Conservation (phyloP, 92 coral and sea anemone species). For the Phymanthus crucifer region DNA sequence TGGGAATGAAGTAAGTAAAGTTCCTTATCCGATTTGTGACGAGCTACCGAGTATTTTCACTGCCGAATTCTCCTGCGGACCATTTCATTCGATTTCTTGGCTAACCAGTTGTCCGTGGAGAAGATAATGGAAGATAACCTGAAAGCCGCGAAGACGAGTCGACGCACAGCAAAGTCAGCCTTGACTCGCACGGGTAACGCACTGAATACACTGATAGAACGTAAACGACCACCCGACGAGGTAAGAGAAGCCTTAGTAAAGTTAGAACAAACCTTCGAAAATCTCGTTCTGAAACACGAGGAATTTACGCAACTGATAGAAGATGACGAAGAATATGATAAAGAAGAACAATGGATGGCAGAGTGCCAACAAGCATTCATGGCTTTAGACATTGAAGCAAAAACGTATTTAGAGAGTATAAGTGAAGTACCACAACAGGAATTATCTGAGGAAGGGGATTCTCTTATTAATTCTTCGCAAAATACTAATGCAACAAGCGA, state of each 20-base stretch:
- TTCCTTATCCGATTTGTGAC: slow-evolving; percentile 16
- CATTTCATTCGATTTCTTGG: slow-evolving; percentile 49
- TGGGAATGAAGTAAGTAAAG: slow-evolving; percentile 1
- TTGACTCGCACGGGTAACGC: slow-evolving; percentile 40
- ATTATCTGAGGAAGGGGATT: not conserved
- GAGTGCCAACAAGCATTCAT: slow-evolving; percentile 35
- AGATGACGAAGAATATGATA: slow-evolving; percentile 50
- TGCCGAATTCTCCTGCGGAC: slow-evolving; percentile 22
- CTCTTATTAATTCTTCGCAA: not conserved
- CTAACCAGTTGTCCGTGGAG: slow-evolving; percentile 16
- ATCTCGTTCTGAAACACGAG: slow-evolving; percentile 35
- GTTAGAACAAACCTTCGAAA: slow-evolving; percentile 28
- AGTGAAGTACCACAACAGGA: not conserved
- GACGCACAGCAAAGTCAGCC: slow-evolving; percentile 34
- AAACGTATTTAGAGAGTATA: slow-evolving; percentile 34
- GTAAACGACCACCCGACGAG: slow-evolving; percentile 35
- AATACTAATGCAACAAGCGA: slow-evolving; percentile 1
- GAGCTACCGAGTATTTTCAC: too few relatives aligned
- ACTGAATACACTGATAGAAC: slow-evolving; percentile 11
- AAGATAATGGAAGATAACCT: slow-evolving; percentile 21
- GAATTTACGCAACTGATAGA: slow-evolving; percentile 41
- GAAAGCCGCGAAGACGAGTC: slow-evolving; percentile 26
- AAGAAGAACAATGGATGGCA: slow-evolving; percentile 42
- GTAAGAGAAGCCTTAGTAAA: slow-evolving; percentile 34
- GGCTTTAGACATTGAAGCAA: slow-evolving; percentile 33